phyloP scores from a whole-genome alignment of 2,797 vertebrate species.

The Tangara arthus region DNA sequence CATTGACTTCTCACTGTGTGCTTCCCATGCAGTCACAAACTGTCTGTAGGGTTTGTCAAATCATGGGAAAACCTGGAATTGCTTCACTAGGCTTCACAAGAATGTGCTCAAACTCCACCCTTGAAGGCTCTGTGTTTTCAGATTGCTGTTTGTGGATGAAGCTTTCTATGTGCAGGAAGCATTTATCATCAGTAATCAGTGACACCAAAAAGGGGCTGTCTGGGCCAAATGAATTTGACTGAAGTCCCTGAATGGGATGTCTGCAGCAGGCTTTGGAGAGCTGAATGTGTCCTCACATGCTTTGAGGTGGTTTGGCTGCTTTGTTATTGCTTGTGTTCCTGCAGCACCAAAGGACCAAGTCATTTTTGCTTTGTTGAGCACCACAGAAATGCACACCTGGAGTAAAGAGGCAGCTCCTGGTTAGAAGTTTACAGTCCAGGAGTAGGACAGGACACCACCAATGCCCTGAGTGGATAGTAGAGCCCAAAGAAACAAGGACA shows the following conservation, averaged over 20 bases:
- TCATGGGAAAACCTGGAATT: neutral
- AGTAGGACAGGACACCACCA: neutral
- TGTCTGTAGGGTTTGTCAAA: neutral
- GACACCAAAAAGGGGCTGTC: neutral
- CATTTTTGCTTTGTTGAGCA: neutral
- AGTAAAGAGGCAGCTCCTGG: neutral
- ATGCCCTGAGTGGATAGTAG: rapidly evolving
- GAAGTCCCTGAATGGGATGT: neutral
- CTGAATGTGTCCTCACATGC: rapidly evolving
- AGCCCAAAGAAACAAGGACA: neutral
- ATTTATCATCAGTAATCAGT: neutral
- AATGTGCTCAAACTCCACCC: neutral
- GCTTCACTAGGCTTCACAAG: neutral
- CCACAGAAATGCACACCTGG: neutral
- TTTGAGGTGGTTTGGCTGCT: neutral
- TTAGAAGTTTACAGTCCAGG: neutral
- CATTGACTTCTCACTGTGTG: neutral
- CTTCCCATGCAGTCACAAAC: neutral
- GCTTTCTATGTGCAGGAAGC: neutral
- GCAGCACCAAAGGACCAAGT: neutral
- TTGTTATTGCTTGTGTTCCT: neutral
- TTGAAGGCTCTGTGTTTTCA: neutral
- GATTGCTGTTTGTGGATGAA: neutral
- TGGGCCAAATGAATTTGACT: neutral
- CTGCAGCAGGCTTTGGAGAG: neutral